Percentiles rank a stretch among this genome's conserved stretches.
These are phyloP conservation scores for Garrulus glandarius DNA, from an alignment of 2,797 vertebrate species.

Conservation along the genomic window DNA sequence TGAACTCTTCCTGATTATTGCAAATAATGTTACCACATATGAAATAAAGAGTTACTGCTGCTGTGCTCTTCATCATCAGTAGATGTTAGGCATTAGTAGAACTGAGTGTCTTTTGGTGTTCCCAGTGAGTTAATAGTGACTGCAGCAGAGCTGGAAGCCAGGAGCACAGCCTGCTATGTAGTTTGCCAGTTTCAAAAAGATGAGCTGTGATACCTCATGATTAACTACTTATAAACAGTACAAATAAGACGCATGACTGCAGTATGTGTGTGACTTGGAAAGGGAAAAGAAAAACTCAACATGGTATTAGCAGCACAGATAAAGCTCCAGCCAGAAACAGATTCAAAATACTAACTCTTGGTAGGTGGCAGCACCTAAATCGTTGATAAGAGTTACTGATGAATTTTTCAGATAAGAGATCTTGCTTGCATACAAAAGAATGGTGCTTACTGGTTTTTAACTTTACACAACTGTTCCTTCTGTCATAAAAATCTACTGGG, in stretches of 20 bases:
- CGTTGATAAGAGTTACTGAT: not conserved
- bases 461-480: not conserved
- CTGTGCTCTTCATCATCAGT: not conserved
- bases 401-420: not conserved
- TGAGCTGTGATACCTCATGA: not conserved
- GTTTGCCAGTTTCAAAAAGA: not conserved
- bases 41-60: not conserved
- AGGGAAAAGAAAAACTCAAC: not conserved
- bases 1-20: not conserved
- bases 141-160: not conserved
- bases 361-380: not conserved
- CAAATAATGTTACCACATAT: not conserved
- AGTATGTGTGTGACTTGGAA: not conserved
- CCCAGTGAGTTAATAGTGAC: not conserved
- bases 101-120: not conserved
- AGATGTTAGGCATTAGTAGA: not conserved
- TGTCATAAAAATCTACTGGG: not conserved
- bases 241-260: not conserved
- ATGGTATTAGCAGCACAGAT: not conserved
- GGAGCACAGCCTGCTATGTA: not conserved
- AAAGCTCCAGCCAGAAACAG: not conserved
- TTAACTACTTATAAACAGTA: not conserved
- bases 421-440: not conserved
- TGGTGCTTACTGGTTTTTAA: not conserved
- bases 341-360: not conserved